Conservation (phyloP, 37 sponge, comb jelly and placozoan species). For the Ianthella basta region DNA sequence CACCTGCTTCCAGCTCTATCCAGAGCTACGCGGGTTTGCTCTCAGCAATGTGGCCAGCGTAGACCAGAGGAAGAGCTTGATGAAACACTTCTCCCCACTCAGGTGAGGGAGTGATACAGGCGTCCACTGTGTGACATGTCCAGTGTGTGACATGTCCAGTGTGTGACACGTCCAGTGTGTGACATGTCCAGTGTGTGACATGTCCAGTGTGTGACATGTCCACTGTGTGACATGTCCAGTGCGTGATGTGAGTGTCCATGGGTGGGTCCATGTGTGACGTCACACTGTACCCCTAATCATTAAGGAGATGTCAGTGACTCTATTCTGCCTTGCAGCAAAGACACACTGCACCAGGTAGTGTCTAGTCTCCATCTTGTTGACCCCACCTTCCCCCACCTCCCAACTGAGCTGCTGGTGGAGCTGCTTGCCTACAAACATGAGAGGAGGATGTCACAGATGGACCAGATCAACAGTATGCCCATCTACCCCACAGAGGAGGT, state of each 20-base stretch:
- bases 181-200: too few species aligned
- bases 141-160: too few species aligned
- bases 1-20: conserved; percentile 82
- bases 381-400: background rate
- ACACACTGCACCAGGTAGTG: conserved; percentile 77
- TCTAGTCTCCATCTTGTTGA: conserved; percentile 75
- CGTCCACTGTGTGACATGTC: background rate
- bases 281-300: background rate
- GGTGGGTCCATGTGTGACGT: too few species aligned
- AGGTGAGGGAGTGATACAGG: conserved; percentile 46
- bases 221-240: too few species aligned
- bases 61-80: conserved; percentile 77
- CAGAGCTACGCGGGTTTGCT: conserved; percentile 81
- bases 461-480: conserved; percentile 87
- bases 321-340: conserved; percentile 34
- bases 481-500: conserved; percentile 97
- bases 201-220: too few species aligned
- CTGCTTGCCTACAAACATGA: conserved; percentile 83
- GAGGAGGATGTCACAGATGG: conserved; percentile 85
- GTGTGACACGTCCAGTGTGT: too few species aligned
- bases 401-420: conserved; percentile 58
- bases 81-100: conserved; percentile 72
- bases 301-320: background rate
- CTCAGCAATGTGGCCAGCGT: conserved; percentile 91
- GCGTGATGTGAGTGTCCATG: too few species aligned